Base-by-base conservation (phyloP, 2,888 invertebrate species). In the Drosophila fulvimacula region DNA sequence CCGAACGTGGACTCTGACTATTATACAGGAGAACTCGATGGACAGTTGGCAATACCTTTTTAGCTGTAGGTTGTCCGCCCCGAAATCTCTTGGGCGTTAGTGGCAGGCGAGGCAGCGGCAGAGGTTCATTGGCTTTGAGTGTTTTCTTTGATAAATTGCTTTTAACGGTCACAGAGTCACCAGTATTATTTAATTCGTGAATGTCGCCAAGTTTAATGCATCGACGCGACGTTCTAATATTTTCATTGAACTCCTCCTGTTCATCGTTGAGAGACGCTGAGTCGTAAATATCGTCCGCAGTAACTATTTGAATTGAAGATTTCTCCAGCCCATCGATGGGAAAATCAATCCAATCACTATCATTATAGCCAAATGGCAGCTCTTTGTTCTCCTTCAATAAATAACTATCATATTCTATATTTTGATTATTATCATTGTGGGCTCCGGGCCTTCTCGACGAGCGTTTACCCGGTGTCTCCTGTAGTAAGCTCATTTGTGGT, bases 11-110 rank as follows among this genome's bases (percentile, higher is more conserved):
- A 71, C 92, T 91, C 65, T 90, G 88, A 53, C 81, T 91, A 75
- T 91, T 92, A 60, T 92, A 92, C 21, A 92, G 75, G 42, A 92
- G 79, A 17, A 92, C 91, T 30, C 92, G 82, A 41, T 85, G 91
- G 1, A 86, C 77, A 34, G 90, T 86, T 30, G 92, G 86, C 49
- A 90, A 76, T 24, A 76, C 73, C 69, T 89, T 90, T 44, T 90
- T 91, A 41, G 68, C 72, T 36, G 71, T 59, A 42, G 73, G 24
- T 56, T 81, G 77, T 44, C 72, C 81, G 34, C 79, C 79, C 27
- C 64, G 67, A 3, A 64, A 32, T 48, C 74, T 60, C 60, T 83
- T 89, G 2, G 90, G 90, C 1, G 90, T 89, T 44, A 83, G 53
- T 1, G 87, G 90, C 51, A 90, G 49, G 2, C 88, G 83, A 5